Conservation (phyloP, 1,140 invertebrate species). For the Leptinotarsa undecemlineata region DNA sequence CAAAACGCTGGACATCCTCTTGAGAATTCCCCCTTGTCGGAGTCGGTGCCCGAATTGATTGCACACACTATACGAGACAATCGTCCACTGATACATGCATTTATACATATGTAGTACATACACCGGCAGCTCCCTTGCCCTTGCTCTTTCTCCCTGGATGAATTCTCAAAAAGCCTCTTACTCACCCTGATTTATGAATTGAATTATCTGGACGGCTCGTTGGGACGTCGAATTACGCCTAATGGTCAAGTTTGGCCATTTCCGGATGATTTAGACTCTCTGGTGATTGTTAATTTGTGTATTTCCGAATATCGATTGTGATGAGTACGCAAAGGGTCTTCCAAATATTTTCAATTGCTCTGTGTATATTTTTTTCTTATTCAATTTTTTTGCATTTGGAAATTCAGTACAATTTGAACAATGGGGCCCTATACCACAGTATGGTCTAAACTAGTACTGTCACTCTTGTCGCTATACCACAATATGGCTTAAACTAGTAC, state of each 20-base stretch:
- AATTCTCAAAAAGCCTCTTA: slow-evolving; percentile 18
- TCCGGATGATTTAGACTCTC: too few species aligned
- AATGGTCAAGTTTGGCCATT: neutral
- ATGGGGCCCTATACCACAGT: too few species aligned
- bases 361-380: too few species aligned
- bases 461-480: too few species aligned
- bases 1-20: slow-evolving; percentile 32
- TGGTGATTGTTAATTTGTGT: too few species aligned
- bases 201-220: slow-evolving; percentile 9
- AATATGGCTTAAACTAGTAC: too few species aligned
- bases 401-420: too few species aligned
- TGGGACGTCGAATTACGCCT: neutral
- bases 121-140: neutral
- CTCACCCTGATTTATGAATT: slow-evolving; percentile 23
- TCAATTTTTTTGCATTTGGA: too few species aligned
- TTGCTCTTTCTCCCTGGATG: slow-evolving; percentile 11
- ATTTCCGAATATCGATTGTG: too few species aligned
- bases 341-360: too few species aligned
- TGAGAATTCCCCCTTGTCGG: slow-evolving; percentile 30
- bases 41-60: slow-evolving; percentile 39
- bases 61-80: slow-evolving; percentile 31
- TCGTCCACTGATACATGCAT: slow-evolving; percentile 24
- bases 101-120: slow-evolving; percentile 34
- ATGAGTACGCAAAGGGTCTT: too few species aligned
- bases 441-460: too few species aligned